Base-by-base conservation (phyloP, 2,888 invertebrate genomes). In the Chrysolina oricalcia region DNA sequence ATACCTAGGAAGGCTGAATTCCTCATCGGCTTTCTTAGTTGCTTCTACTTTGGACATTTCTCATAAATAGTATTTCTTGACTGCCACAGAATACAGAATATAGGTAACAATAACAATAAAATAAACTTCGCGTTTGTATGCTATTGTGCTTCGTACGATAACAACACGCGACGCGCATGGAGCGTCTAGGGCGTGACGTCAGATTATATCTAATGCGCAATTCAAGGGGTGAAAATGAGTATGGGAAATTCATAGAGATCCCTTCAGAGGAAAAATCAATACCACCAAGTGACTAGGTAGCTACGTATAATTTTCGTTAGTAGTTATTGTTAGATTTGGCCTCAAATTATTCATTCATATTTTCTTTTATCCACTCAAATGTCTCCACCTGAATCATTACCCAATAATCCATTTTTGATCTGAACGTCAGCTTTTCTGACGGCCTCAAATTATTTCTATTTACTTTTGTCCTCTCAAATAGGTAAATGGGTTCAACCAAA, bases 81-180 rank as follows among this genome's bases (percentile, higher is more conserved):
- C 27, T 59, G n/a, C 35, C 17, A 59, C 59, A 59, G 27, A 35
- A 35, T 35, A 46, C 13, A 8, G n/a, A 27, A 59, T 13, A 27
- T 27, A n/a, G n/a, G n/a, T n/a, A 67, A 50, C 67, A 27, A 67
- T 50, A 48, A 35, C 35, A 35, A 35, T 35, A 35, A 3, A 35
- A 8, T 50, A 13, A 17, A 17, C 19, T 43, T 40, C 19, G 35
- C 13, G 19, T 65, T 27, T 35, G 35, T 35, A n/a, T n/a, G 35
- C 35, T 35, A 6, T 35, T 35, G 35, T 35, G 21, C 41, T 35
- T 13, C 17, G 50, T 40, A 19, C 46, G 68, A 35, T 68, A 48
- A 68, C 40, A 53, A 53, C 17, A 40, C 15, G 50, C 68, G 68
- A 68, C 56, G 68, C 68, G 68, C 68, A 68, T 53, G 35, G 21